Evolutionary conservation across 2,888 invertebrate genomes (phyloP).

Genomic region (Cosmia pyralina): DNA sequence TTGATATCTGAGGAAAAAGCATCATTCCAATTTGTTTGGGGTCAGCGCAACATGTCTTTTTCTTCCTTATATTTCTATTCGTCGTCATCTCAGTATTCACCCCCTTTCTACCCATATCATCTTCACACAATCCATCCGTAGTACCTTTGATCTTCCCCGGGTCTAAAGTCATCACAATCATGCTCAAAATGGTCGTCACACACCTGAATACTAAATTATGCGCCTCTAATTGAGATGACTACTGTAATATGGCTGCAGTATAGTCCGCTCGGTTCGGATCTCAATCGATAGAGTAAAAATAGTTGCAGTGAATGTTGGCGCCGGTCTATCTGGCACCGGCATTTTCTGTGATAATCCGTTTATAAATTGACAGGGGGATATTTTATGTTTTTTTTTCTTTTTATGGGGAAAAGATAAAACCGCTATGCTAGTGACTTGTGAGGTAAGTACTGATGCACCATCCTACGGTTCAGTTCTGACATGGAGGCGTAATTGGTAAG

Average conservation of each 20-base stretch:
- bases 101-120: background rate
- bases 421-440: constrained; percentile 48
- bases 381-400: constrained; percentile 10
- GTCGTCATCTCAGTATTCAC: background rate
- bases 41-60: background rate
- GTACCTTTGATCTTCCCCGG: background rate
- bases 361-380: constrained; percentile 29
- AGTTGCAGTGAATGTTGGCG: constrained; percentile 37
- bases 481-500: background rate
- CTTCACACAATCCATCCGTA: background rate
- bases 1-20: no score
- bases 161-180: constrained; percentile 4
- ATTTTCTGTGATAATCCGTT: constrained; percentile 35
- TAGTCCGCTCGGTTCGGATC: constrained; percentile 19
- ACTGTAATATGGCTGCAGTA: constrained; percentile 13
- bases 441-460: background rate
- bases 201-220: constrained; percentile 1
- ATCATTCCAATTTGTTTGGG: background rate
- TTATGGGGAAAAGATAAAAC: constrained; percentile 2
- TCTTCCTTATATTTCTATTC: background rate
- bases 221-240: background rate
- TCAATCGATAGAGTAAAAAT: constrained; percentile 56
- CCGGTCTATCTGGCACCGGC: constrained; percentile 29
- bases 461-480: no score
- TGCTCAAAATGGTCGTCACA: constrained; percentile 7